Evolutionary conservation across 2,888 invertebrate genomes (phyloP), one percentile per base, ranked within the genome.

Genomic region (Acanthosepion lycidas): DNA sequence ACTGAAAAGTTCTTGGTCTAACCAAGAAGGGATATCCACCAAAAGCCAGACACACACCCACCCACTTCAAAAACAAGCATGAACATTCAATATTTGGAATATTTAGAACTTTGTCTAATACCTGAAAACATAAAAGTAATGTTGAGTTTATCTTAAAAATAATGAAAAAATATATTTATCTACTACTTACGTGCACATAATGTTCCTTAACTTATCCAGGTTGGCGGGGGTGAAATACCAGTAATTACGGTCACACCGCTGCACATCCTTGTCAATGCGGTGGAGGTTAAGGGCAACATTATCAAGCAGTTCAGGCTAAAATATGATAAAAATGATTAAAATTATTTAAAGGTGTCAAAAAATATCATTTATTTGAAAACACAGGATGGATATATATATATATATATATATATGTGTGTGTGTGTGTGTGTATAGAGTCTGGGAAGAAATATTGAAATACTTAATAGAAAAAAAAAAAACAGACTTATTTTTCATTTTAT

Each of bases 221-320:
- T 99, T 99, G 95, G 98, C 98, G 93, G 98, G 96, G 0, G 98
- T 98, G 97, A 99, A 99, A 97, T 99, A 99, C 97, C 98, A 98
- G 97, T 99, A 99, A 97, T 99, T 99, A 48, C 99, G 98, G 97
- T 99, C 99, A 97, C 99, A 99, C 95, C 99, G 98, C 97, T 99
- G 99, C 1, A 99, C 99, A 97, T 99, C 99, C 97, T 99, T 99
- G 97, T 99, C 99, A 96, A 99, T 99, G 92, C 99, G 98, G 97
- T 99, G 99, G 51, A 99, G 97, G 97, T 99, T 99, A 94, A 99
- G 97, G 0, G 99, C 99, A 95, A 98, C 98, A 95, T 95, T 96
- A 95, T 97, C 99, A 95, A 99, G 98, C 94, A 99, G 97, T 97
- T 99, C 99, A 96, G 98, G 98, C 98, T 99, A 97, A 93, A 78